These are phyloP conservation scores for Euplexia lucipara DNA, from an alignment of 2,888 invertebrate genomes.

Conservation along the genomic window DNA sequence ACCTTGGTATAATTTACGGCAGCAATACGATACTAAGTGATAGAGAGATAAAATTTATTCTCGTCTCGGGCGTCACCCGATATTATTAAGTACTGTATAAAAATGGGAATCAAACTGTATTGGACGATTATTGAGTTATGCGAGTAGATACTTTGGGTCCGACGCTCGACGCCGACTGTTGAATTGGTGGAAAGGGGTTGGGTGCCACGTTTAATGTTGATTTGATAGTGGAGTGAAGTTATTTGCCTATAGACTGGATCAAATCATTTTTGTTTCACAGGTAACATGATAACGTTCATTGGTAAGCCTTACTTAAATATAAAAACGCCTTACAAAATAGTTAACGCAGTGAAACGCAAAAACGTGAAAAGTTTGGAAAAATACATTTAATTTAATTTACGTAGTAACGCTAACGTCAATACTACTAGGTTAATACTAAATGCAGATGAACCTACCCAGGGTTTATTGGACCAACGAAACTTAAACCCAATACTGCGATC, in stretches of 20 bases:
- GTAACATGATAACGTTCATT: too few relatives aligned
- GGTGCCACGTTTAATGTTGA: slow-evolving; percentile 27
- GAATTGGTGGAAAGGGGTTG: slow-evolving; percentile 49
- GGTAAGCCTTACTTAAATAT: not conserved
- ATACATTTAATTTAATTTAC: too few relatives aligned
- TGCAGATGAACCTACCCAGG: too few relatives aligned
- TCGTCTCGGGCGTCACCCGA: slow-evolving; percentile 68
- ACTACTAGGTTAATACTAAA: too few relatives aligned
- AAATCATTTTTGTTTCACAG: not conserved
- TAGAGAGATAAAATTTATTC: slow-evolving; percentile 81
- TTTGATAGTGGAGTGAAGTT: slow-evolving; percentile 23
- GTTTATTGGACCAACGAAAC: too few relatives aligned
- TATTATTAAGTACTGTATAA: slow-evolving; percentile 66
- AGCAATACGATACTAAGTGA: slow-evolving; percentile 86
- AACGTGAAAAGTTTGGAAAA: not conserved
- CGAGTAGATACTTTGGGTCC: slow-evolving; percentile 29
- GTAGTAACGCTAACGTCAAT: too few relatives aligned
- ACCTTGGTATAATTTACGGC: slow-evolving; percentile 85
- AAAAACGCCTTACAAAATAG: slow-evolving; percentile 15
- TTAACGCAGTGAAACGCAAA: slow-evolving; percentile 13
- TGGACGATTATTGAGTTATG: slow-evolving; percentile 60
- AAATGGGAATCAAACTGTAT: slow-evolving; percentile 65
- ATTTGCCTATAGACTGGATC: not conserved
- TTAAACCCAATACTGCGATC: too few relatives aligned
- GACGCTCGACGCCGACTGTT: not conserved